These are phyloP conservation scores for Salmo trutta DNA, from an alignment of 2,797 vertebrate species.

Conservation along the genomic window DNA sequence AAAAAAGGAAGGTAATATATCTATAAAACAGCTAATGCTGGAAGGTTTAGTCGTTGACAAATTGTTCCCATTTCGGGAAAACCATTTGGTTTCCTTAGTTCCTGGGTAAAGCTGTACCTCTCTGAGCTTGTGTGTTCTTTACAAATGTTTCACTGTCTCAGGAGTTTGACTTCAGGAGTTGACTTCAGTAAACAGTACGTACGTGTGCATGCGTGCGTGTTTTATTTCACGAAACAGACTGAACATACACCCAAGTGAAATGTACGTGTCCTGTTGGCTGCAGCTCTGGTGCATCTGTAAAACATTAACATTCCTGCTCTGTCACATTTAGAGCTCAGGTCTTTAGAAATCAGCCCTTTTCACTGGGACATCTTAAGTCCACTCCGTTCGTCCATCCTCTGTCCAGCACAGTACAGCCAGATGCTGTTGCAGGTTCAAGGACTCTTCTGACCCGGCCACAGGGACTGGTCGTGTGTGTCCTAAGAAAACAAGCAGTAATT, in stretches of 20 bases:
- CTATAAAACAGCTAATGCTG: not conserved
- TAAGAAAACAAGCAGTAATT: not conserved
- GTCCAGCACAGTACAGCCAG: not conserved
- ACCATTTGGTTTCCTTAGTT: not conserved
- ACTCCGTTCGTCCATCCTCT: not conserved
- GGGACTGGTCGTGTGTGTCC: not conserved
- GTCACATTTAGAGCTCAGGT: constrained; percentile 43
- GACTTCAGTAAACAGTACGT: not conserved
- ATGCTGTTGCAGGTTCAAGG: not conserved
- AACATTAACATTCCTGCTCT: constrained; percentile 56
- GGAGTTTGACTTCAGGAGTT: not conserved
- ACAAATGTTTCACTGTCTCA: constrained; percentile 1
- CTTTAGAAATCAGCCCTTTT: constrained; percentile 41
- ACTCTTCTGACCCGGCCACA: not conserved
- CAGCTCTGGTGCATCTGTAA: constrained; percentile 42
- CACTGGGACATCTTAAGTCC: constrained; percentile 29
- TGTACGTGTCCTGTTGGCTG: constrained; percentile 20
- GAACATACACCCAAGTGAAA: not conserved
- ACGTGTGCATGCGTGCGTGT: not conserved
- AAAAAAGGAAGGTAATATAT: not conserved
- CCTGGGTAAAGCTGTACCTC: constrained; percentile 1
- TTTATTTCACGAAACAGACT: not conserved
- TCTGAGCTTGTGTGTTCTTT: not conserved
- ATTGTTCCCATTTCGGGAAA: not conserved
- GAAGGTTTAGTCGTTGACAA: not conserved